Percentiles rank a stretch among this genome's conserved stretches.
These are phyloP conservation scores for Proales similis DNA, from an alignment of 1,140 invertebrate genomes.

Conservation along the genomic window DNA sequence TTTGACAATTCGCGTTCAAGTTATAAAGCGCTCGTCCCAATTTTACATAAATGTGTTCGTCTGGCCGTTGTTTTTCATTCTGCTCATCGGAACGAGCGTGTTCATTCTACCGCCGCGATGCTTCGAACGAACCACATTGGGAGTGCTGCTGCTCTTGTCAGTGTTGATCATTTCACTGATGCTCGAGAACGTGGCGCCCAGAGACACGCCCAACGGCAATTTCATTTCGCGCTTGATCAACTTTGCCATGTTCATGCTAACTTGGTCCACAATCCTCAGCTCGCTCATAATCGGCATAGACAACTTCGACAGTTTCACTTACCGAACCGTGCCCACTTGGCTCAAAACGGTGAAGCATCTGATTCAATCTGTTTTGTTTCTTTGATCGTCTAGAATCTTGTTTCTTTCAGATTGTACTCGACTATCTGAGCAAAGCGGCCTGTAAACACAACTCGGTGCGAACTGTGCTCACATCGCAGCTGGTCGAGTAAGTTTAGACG, in stretches of 20 bases:
- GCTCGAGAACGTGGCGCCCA: slow-evolving; percentile 15
- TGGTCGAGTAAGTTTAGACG: no score
- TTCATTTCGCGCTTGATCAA: slow-evolving; percentile 17
- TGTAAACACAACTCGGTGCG: slow-evolving; percentile 6
- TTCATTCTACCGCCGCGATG: slow-evolving; percentile 17
- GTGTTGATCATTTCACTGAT: slow-evolving; percentile 26
- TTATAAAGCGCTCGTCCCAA: background rate
- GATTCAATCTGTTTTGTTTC: background rate
- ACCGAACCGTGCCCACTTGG: slow-evolving; percentile 1
- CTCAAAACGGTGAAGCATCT: background rate
- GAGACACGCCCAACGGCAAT: slow-evolving; percentile 4
- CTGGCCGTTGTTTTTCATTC: slow-evolving; percentile 27
- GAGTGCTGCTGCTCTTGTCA: slow-evolving; percentile 10
- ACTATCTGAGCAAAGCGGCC: slow-evolving; percentile 15
- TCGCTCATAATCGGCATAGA: slow-evolving; percentile 26
- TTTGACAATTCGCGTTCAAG: slow-evolving; percentile 6
- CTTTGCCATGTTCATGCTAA: slow-evolving; percentile 34
- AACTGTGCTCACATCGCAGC: no score
- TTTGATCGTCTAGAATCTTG: background rate
- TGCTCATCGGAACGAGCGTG: slow-evolving; percentile 11
- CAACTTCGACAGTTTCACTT: slow-evolving; percentile 19
- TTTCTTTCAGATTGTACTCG: slow-evolving; percentile 3
- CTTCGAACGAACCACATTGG: slow-evolving; percentile 26
- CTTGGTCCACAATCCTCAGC: slow-evolving; percentile 31
- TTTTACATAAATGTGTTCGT: slow-evolving; percentile 31